A percentile compares a stretch with the other conserved stretches of the same genome.
phyloP scores from a whole-genome alignment of 2,113 vertebrate genomes.

The Hiodon alosoides region DNA sequence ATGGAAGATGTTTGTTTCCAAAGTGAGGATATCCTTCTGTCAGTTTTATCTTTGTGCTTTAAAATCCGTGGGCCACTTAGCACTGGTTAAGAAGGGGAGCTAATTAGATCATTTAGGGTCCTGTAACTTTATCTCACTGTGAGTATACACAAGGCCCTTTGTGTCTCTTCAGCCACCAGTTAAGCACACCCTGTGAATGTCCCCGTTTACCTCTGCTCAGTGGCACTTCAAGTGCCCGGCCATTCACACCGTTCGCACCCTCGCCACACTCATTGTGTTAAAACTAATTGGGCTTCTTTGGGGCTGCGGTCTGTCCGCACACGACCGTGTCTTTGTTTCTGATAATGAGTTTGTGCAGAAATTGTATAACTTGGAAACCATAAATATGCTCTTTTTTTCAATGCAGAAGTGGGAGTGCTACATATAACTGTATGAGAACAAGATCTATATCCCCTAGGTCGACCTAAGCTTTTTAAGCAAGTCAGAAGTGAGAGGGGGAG shows the following conservation, averaged over 20 bases:
- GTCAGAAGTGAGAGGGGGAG: slow-evolving; percentile 11
- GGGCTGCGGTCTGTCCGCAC: neutral
- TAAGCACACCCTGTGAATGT: neutral
- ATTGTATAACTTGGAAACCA: slow-evolving; percentile 9
- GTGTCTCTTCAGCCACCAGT: neutral
- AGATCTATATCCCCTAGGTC: neutral
- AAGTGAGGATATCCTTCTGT: too few relatives aligned
- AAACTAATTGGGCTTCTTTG: neutral
- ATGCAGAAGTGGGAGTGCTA: neutral
- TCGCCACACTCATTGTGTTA: neutral
- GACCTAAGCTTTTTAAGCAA: slow-evolving; percentile 9
- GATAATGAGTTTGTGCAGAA: slow-evolving; percentile 1
- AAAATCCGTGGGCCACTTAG: too few relatives aligned
- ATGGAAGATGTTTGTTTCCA: too few relatives aligned
- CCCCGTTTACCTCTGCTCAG: neutral
- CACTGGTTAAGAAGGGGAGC: too few relatives aligned
- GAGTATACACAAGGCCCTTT: neutral
- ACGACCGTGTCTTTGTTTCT: neutral
- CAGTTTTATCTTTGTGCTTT: too few relatives aligned
- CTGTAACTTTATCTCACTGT: too few relatives aligned
- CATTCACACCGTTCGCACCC: slow-evolving; percentile 5
- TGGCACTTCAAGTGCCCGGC: neutral
- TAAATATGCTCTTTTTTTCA: neutral
- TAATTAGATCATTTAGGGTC: too few relatives aligned
- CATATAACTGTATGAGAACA: neutral